phyloP scores from a whole-genome alignment of 1,140 invertebrate species.

The Drosophila pruinosa region DNA sequence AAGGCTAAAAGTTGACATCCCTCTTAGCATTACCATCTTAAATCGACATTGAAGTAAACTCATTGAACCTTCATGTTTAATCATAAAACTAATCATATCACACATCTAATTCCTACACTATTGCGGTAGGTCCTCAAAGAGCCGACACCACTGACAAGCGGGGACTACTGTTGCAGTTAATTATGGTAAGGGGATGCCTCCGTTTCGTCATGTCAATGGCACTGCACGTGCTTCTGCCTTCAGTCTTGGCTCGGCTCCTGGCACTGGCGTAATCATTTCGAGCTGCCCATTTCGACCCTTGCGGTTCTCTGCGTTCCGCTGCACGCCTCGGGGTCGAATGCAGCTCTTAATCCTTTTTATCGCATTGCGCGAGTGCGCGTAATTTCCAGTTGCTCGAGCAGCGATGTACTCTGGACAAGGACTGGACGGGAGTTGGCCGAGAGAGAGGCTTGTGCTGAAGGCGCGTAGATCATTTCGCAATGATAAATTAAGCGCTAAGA shows the following conservation, averaged over 20 bases:
- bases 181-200: conserved; percentile 15
- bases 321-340: conserved; percentile 23
- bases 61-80: neutral
- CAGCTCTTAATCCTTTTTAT: conserved; percentile 76
- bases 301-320: conserved; percentile 39
- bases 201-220: conserved; percentile 30
- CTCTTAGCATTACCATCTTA: no score
- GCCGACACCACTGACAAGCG: conserved; percentile 49
- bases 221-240: conserved; percentile 70
- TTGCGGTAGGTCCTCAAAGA: conserved; percentile 48
- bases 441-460: conserved; percentile 25
- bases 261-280: conserved; percentile 57
- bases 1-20: no score
- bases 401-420: neutral
- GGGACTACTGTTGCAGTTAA: conserved; percentile 64
- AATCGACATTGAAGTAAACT: no score
- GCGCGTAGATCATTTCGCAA: conserved; percentile 76
- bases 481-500: conserved; percentile 82
- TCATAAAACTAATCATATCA: neutral
- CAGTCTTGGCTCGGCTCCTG: neutral
- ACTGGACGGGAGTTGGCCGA: neutral
- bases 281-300: conserved; percentile 63
- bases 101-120: neutral
- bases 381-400: conserved; percentile 46
- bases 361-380: conserved; percentile 53